These are phyloP conservation scores for Gandaritis pyraliata DNA, from an alignment of 2,888 invertebrate genomes.

Conservation along the genomic window DNA sequence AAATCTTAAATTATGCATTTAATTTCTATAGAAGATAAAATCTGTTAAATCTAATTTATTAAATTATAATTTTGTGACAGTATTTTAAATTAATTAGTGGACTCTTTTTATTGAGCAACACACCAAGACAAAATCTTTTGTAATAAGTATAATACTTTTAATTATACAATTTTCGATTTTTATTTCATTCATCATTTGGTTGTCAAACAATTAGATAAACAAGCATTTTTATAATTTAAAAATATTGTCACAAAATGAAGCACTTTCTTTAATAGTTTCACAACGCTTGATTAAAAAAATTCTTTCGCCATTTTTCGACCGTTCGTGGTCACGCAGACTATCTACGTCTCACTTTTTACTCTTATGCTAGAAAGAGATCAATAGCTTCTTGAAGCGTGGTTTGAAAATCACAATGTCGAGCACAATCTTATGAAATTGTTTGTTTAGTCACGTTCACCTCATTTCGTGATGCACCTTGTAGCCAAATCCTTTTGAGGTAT, in stretches of 20 bases:
- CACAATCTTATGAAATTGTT: slow-evolving; percentile 61
- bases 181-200: not conserved
- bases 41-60: slow-evolving; percentile 67
- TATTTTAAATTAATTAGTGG: slow-evolving; percentile 52
- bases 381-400: slow-evolving; percentile 56
- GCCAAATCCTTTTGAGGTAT: slow-evolving; percentile 74
- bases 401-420: slow-evolving; percentile 65
- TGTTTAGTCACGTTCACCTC: slow-evolving; percentile 57
- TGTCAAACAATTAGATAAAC: slow-evolving; percentile 10
- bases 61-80: slow-evolving; percentile 62
- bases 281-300: slow-evolving; percentile 78
- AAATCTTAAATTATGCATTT: slow-evolving; percentile 59
- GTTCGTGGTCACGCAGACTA: slow-evolving; percentile 50
- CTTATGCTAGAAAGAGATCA: slow-evolving; percentile 54
- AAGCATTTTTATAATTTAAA: slow-evolving; percentile 36
- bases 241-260: slow-evolving; percentile 65
- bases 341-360: slow-evolving; percentile 50
- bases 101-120: slow-evolving; percentile 66
- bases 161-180: not conserved
- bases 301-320: slow-evolving; percentile 67
- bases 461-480: slow-evolving; percentile 76
- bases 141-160: not conserved
- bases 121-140: slow-evolving; percentile 18
- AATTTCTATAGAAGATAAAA: slow-evolving; percentile 72
- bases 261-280: slow-evolving; percentile 66